phyloP scores from a whole-genome alignment of 1,140 invertebrate species.

The Anastatus disparis region DNA sequence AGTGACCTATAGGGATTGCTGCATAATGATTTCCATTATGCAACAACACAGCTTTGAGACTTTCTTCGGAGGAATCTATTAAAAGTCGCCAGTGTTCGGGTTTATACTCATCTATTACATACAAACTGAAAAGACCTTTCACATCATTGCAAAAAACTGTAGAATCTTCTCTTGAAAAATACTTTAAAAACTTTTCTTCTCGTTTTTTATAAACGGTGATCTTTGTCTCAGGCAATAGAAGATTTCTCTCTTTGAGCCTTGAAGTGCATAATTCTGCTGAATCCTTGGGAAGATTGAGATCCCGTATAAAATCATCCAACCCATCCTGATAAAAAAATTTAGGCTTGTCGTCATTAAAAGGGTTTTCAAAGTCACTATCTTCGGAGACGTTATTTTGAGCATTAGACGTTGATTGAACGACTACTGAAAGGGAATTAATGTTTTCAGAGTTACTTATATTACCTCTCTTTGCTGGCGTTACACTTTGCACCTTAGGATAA shows the following conservation, averaged over 20 bases:
- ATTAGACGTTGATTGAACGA: slow-evolving; percentile 1
- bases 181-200: slow-evolving; percentile 34
- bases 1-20: slow-evolving; percentile 45
- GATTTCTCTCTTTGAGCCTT: slow-evolving; percentile 45
- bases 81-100: slow-evolving; percentile 48
- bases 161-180: slow-evolving; percentile 26
- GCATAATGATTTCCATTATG: slow-evolving; percentile 45
- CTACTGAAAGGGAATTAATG: background rate
- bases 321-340: slow-evolving; percentile 41
- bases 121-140: slow-evolving; percentile 21
- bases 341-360: slow-evolving; percentile 31
- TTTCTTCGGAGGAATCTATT: slow-evolving; percentile 44
- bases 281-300: slow-evolving; percentile 53
- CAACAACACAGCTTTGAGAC: slow-evolving; percentile 46
- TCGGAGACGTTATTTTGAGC: background rate
- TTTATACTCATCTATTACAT: slow-evolving; percentile 16
- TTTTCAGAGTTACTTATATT: background rate
- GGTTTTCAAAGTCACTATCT: background rate
- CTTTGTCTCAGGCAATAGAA: slow-evolving; percentile 12
- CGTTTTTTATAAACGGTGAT: slow-evolving; percentile 27
- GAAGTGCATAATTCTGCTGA: slow-evolving; percentile 47
- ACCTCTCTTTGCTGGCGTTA: background rate
- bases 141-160: slow-evolving; percentile 38
- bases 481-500: slow-evolving; percentile 1
- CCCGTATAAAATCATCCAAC: slow-evolving; percentile 52